Conservation (phyloP, 2,113 vertebrate genomes). For the Psettodes erumei region DNA sequence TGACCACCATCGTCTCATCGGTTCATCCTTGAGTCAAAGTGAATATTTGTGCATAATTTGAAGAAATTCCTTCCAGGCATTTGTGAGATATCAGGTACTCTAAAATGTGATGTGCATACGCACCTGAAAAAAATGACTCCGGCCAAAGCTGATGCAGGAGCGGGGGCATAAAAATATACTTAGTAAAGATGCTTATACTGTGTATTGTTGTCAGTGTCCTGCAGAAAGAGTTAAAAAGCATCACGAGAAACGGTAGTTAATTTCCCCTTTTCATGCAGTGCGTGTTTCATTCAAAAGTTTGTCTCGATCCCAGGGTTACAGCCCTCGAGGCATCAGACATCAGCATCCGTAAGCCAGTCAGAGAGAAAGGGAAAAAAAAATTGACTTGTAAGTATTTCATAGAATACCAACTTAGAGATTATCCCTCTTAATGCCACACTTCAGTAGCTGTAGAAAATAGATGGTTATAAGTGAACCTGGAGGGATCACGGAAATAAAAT, state of each 20-base stretch:
- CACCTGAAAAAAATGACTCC: too few relatives aligned
- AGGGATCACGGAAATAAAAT: slow-evolving; percentile 7
- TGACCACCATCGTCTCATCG: too few relatives aligned
- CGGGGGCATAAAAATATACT: neutral
- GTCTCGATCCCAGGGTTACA: slow-evolving; percentile 11
- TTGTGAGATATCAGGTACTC: too few relatives aligned
- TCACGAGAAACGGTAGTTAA: neutral
- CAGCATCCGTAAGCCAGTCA: slow-evolving; percentile 1
- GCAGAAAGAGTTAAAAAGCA: neutral
- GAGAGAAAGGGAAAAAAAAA: neutral
- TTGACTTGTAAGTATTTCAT: neutral
- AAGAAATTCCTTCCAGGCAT: too few relatives aligned
- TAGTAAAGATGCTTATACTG: neutral
- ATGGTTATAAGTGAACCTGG: slow-evolving; percentile 2
- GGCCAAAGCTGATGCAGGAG: too few relatives aligned
- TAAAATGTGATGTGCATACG: too few relatives aligned
- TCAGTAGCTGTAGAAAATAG: neutral
- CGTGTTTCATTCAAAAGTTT: too few relatives aligned
- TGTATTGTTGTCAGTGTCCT: neutral
- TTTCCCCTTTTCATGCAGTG: slow-evolving; percentile 4
- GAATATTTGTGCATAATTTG: too few relatives aligned
- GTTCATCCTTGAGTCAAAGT: too few relatives aligned
- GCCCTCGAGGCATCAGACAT: neutral
- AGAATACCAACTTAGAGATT: neutral
- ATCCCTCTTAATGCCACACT: neutral